Evolutionary conservation across 2,888 invertebrate genomes (phyloP), one percentile per base, ranked within the genome.

Genomic region (Leucozona laternaria): DNA sequence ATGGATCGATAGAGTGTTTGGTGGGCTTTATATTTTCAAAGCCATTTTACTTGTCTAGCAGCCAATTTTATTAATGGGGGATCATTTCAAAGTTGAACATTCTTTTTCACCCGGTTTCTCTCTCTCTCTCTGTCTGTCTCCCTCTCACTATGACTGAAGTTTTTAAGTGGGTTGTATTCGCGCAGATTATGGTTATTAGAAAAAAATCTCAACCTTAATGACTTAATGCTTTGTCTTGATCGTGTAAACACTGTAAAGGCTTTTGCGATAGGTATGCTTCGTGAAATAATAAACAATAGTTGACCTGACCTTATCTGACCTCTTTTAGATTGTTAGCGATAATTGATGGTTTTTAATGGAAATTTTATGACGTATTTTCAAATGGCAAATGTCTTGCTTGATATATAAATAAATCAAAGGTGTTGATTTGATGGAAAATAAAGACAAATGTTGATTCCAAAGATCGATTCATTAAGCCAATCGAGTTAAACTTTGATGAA

Each of bases 21-120:
- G 31, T 78, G 55, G 20, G 40, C 57, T 55, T 64, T 48, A 20
- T 25, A 48, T 40, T 64, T 55, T 40, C 20, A 50, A 62, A 37
- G 40, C 34, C 50, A 45, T 71, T 77, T 82, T 45, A 17, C 37
- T 60, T 66, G 72, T 73, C 58, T 40, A 62, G 31, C 40, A 50
- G 60, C 45, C 40, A 60, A 60, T 37, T 48, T 78, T 60, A 80
- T 68, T 75, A 53, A 73, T 79, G 66, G 31, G 37, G 20, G 48
- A 25, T 79, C 37, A 40, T 66, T 72, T 48, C 50, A 20, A 60
- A 79, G 37, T 66, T 60, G 50, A 75, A 37, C 57, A 72, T 31
- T 53, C 15, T 53, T 31, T 55, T 31, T 31, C n/a, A 5, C 31
- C 2, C 31, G 5, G 11, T 2, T 2, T 43, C 25, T 25, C 25